A percentile compares a stretch with the other conserved stretches of the same genome.
phyloP scores from a whole-genome alignment of 2,888 invertebrate species.

The Caenorhabditis sp. region DNA sequence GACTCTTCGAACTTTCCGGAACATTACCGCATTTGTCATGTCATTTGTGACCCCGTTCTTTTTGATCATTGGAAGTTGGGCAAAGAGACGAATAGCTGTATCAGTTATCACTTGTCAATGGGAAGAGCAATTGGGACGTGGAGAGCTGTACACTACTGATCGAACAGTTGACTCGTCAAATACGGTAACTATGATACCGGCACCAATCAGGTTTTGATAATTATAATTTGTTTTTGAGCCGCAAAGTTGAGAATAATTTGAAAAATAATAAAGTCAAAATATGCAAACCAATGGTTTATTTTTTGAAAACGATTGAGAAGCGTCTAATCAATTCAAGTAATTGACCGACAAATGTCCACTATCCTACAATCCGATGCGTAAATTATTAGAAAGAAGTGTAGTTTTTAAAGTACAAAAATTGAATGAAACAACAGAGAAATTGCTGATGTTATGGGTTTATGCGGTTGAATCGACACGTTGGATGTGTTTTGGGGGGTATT shows the following conservation, averaged over 20 bases:
- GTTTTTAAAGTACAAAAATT: background rate
- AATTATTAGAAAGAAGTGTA: constrained; percentile 38
- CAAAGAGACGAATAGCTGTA: constrained; percentile 24
- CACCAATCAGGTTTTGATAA: constrained; percentile 13
- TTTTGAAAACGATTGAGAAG: constrained; percentile 50
- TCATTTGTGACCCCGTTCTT: constrained; percentile 38
- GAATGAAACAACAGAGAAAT: constrained; percentile 49
- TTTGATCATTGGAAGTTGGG: constrained; percentile 37
- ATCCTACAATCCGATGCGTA: constrained; percentile 52
- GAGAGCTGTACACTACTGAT: constrained; percentile 19
- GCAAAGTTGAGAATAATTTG: no score
- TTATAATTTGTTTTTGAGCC: background rate
- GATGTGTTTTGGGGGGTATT: constrained; percentile 39
- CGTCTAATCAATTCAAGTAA: constrained; percentile 27
- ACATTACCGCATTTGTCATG: constrained; percentile 13
- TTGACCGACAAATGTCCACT: constrained; percentile 51
- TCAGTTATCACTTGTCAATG: constrained; percentile 33
- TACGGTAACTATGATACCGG: constrained; percentile 25
- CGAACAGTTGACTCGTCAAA: constrained; percentile 17
- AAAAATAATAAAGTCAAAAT: no score
- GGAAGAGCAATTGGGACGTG: constrained; percentile 18
- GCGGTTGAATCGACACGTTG: constrained; percentile 46
- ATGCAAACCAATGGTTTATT: constrained; percentile 49
- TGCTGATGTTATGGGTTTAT: constrained; percentile 40
- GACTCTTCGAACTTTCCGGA: constrained; percentile 1